Evolutionary conservation across 2,113 vertebrate species (phyloP), one percentile per base, ranked within the genome.

Genomic region (Hystrix brachyura): DNA sequence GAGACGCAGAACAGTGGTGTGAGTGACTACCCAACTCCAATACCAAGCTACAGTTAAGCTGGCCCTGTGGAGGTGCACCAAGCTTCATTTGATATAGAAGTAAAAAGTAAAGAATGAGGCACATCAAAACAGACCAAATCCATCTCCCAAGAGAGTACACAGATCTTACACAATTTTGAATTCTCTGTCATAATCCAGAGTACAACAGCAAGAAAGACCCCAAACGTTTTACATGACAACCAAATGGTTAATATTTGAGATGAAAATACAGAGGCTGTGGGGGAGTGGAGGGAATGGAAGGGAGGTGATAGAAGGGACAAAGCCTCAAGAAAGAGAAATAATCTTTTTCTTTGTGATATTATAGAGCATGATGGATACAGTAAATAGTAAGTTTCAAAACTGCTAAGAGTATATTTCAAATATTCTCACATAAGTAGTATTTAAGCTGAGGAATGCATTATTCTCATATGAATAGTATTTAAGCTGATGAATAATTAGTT

Each of bases 1-100:
- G 34, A 51, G 38, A 69, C 1, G 15, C 0, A 17, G 7, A 27
- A 12, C 62, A 18, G 27, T 0, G 51, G 57, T 5, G 19, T 64
- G 4, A 55, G 43, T 29, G 71, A 51, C 5, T 9, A 17, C 27
- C 18, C 0, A 2, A 82, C 4, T 17, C 64, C 91, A 34, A 4
- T 0, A 27, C 57, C 74, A 72, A 21, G 27, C 55, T 19, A 0
- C 2, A 38, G 32, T 12, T 11, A 21, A 72, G 60, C 8, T 10
- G 64, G 46, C 34, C 60, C 59, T 46, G 53, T 8, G 80, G 53
- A 48, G 0, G 25, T 23, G 43, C 17, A 81, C 13, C 74, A 55
- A 74, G 23, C 55, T 67, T 15, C 27, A 60, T 3, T 5, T 62
- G 17, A 71, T 2, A 8, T 25, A 46, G 43, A 88, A 53, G 18